A percentile compares a stretch with the other conserved stretches of the same genome.
Conservation (phyloP, 1,140 invertebrate genomes). For the Bombus balteatus region DNA sequence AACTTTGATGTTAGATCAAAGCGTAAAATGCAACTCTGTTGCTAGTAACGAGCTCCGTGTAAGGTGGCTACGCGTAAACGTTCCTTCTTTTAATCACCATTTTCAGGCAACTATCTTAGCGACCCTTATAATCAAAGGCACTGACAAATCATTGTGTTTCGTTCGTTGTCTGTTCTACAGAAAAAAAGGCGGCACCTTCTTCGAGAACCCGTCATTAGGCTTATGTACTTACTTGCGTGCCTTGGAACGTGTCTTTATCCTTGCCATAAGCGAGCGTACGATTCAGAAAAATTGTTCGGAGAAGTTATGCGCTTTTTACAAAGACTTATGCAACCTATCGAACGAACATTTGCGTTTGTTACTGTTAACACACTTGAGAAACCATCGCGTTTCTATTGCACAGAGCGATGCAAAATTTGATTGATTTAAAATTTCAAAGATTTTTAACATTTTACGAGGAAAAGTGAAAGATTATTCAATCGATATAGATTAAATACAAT, state of each 20-base stretch:
- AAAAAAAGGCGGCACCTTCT: slow-evolving; percentile 28
- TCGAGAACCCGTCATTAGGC: slow-evolving; percentile 26
- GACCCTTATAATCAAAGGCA: slow-evolving; percentile 35
- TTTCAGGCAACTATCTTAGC: neutral
- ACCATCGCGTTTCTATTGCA: neutral
- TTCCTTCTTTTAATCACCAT: neutral
- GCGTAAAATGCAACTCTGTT: neutral
- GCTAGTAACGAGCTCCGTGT: neutral
- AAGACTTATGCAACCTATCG: neutral
- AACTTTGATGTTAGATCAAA: neutral
- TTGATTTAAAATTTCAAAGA: neutral
- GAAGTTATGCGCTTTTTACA: neutral
- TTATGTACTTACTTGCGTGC: neutral
- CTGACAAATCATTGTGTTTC: slow-evolving; percentile 38
- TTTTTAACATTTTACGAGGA: neutral
- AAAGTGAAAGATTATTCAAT: neutral
- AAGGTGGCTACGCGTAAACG: neutral
- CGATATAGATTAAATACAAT: neutral
- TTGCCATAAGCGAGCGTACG: neutral
- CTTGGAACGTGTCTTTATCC: slow-evolving; percentile 27
- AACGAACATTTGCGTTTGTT: neutral
- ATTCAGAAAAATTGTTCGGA: neutral
- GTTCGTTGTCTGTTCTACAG: slow-evolving; percentile 9
- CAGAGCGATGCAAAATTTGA: neutral
- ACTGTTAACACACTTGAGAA: neutral